Evolutionary conservation across 2,113 vertebrate species (phyloP).

Genomic region (Callocephalon fimbriatum): DNA sequence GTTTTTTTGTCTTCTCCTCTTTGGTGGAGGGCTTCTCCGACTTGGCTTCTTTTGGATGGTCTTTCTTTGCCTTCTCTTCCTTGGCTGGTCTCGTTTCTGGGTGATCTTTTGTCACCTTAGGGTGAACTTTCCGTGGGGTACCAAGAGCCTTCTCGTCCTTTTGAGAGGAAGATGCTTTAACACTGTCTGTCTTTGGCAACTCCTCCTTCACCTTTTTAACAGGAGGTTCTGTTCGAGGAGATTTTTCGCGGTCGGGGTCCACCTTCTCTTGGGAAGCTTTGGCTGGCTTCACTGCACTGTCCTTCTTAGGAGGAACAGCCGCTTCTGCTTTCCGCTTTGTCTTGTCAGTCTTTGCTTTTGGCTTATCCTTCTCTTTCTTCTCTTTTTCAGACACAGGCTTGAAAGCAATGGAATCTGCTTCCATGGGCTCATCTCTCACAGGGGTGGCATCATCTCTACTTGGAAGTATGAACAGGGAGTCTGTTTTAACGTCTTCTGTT

Average conservation of each 20-base stretch:
- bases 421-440: constrained; percentile 96
- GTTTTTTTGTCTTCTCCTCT: constrained; percentile 83
- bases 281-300: constrained; percentile 68
- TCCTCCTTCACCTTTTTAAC: constrained; percentile 85
- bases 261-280: constrained; percentile 83
- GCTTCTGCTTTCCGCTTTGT: constrained; percentile 84
- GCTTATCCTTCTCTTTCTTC: constrained; percentile 81
- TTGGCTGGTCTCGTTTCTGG: constrained; percentile 79
- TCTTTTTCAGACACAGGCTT: constrained; percentile 84
- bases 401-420: constrained; percentile 82
- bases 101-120: constrained; percentile 80
- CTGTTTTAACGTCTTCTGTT: constrained; percentile 79
- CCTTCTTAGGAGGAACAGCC: constrained; percentile 80
- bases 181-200: constrained; percentile 75
- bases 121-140: constrained; percentile 81
- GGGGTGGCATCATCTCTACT: constrained; percentile 91
- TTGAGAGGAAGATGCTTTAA: constrained; percentile 77
- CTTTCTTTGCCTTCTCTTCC: constrained; percentile 82
- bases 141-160: constrained; percentile 81
- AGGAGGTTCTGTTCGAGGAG: constrained; percentile 75
- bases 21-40: constrained; percentile 76
- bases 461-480: constrained; percentile 74
- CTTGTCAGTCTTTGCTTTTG: constrained; percentile 83
- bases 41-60: constrained; percentile 79
- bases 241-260: constrained; percentile 80